Evolutionary conservation across 2,113 vertebrate species (phyloP).

Genomic region (Pica pica): DNA sequence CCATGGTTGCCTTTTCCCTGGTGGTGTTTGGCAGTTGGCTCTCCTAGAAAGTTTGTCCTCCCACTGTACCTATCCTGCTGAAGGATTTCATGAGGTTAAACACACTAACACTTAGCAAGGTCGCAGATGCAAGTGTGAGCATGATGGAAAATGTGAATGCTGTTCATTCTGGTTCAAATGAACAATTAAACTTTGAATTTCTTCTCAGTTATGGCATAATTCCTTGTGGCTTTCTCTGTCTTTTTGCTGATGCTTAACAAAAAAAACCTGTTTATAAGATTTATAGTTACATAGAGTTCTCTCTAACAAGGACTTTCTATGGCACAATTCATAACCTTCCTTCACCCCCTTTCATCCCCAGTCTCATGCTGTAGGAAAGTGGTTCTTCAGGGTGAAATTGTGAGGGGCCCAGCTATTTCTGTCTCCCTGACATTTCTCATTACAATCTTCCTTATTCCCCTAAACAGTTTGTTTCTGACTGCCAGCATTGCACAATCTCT

Average conservation of each 20-base stretch:
- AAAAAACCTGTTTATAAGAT: neutral
- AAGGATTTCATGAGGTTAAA: neutral
- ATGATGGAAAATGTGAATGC: neutral
- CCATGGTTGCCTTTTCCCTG: neutral
- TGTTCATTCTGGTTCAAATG: neutral
- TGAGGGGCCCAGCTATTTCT: conserved; percentile 16
- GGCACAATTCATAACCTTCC: neutral
- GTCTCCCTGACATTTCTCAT: conserved; percentile 29
- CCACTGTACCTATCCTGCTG: neutral
- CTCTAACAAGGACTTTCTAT: neutral
- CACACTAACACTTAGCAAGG: neutral
- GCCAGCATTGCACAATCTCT: neutral
- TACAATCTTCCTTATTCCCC: neutral
- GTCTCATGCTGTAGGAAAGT: neutral
- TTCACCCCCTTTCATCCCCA: neutral
- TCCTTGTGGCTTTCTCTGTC: neutral
- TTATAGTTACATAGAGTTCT: neutral
- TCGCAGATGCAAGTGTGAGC: neutral
- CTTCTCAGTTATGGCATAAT: neutral
- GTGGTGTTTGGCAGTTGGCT: neutral
- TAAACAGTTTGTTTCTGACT: conserved; percentile 18
- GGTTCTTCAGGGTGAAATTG: neutral
- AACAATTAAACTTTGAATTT: neutral
- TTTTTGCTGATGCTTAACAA: neutral
- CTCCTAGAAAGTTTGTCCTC: neutral